A percentile compares a stretch with the other conserved stretches of the same genome.
Evolutionary conservation across 2,888 invertebrate species (phyloP).

Genomic region (Cheilosia soror): DNA sequence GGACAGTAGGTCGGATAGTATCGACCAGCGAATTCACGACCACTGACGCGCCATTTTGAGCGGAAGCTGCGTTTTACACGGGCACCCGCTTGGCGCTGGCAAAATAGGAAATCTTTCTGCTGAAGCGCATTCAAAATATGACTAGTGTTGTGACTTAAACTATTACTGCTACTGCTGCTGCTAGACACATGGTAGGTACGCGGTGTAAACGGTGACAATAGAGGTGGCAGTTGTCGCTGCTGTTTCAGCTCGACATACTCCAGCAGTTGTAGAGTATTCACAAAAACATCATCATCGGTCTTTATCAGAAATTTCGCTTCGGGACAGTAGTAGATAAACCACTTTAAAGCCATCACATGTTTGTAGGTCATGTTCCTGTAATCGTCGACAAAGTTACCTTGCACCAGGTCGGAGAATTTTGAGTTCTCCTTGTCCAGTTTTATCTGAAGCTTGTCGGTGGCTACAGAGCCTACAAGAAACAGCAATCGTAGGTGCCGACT

Average conservation of each 20-base stretch:
- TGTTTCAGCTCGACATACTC: conserved; percentile 83
- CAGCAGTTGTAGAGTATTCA: conserved; percentile 87
- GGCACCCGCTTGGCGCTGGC: conserved; percentile 85
- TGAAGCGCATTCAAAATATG: conserved; percentile 77
- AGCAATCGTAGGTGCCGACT: conserved; percentile 85
- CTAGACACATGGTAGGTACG: conserved; percentile 64
- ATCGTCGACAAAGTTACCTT: conserved; percentile 90
- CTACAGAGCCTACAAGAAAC: conserved; percentile 88
- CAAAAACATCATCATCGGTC: conserved; percentile 91
- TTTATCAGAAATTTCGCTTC: conserved; percentile 89
- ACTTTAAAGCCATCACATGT: conserved; percentile 92
- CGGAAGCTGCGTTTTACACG: conserved; percentile 86
- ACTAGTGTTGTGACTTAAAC: conserved; percentile 55
- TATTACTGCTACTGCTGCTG: conserved; percentile 56
- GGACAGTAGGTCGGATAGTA: conserved; percentile 91
- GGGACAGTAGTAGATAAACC: conserved; percentile 89
- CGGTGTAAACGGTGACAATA: conserved; percentile 44
- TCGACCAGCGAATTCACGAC: conserved; percentile 86
- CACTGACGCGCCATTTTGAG: conserved; percentile 91
- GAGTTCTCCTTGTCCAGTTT: conserved; percentile 85
- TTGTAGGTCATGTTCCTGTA: conserved; percentile 94
- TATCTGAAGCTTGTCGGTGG: conserved; percentile 81
- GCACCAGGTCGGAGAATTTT: conserved; percentile 88
- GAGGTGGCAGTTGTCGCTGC: conserved; percentile 48
- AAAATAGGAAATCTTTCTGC: conserved; percentile 86